Evolutionary conservation across 2,113 vertebrate species (phyloP), one percentile per base, ranked within the genome.

Genomic region (Ceuthmochares aereus): DNA sequence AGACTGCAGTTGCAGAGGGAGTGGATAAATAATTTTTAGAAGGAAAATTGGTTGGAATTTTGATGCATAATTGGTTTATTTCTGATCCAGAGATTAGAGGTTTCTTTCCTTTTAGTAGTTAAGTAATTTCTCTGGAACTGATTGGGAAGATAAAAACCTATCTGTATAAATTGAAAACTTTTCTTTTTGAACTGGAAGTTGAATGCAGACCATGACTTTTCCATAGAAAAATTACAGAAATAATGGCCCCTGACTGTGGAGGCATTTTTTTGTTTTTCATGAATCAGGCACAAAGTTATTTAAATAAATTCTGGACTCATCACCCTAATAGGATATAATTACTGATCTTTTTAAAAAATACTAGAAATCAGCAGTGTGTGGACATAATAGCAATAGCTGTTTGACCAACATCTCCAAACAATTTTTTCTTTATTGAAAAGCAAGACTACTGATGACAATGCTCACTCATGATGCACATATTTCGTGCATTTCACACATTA

Each of bases 281-380:
- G 64, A 97, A 95, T 96, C 88, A 91, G 82, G 29, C 84, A 88
- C 73, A 84, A 96, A 96, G 82, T 95, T 97, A 97, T 97, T 97
- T 96, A 96, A 97, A 97, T 96, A 94, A 98, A 96, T 97, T 97
- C 92, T 96, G 84, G 89, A 90, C 89, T 98, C 95, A 95, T 97
- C 91, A 95, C 77, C 63, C 52, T 94, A 97, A 93, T 82, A 97
- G 59, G 94, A 95, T 90, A 96, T 94, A 32, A 89, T 97, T 96
- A 91, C 85, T 95, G 55, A 72, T 79, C 79, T 93, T 88, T 95
- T 92, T 80, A 89, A 96, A 96, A 94, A 87, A 74, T 69, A 86
- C 37, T 54, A 91, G 89, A 82, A 97, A 88, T 88, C 52, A 96
- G 49, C 87, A 94, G 58, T 63, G 17, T 92, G 75, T 80, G 52